Evolutionary conservation across 1,140 invertebrate species (phyloP).

Genomic region (Procambarus clarkii): DNA sequence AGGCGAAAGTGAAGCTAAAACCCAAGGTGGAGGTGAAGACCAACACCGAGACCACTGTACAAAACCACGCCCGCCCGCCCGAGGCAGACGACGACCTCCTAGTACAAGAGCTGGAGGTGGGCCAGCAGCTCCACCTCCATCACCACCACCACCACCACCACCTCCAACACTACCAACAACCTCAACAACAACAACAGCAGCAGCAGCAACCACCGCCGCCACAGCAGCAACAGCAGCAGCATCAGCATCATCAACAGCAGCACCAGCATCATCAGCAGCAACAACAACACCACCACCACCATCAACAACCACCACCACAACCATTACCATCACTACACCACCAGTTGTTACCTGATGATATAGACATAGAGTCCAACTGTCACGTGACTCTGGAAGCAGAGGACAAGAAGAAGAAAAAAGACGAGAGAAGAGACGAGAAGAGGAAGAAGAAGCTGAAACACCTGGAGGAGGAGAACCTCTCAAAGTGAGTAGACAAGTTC

Average conservation of each 20-base stretch:
- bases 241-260: constrained; percentile 29
- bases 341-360: constrained; percentile 28
- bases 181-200: constrained; percentile 24
- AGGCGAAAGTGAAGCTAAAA: constrained; percentile 59
- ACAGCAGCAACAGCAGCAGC: constrained; percentile 12
- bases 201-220: constrained; percentile 19
- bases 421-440: constrained; percentile 56
- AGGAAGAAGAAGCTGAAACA: constrained; percentile 55
- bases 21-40: constrained; percentile 22
- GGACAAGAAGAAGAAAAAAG: constrained; percentile 56
- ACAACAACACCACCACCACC: constrained; percentile 23
- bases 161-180: constrained; percentile 5
- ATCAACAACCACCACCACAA: constrained; percentile 12
- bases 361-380: constrained; percentile 37
- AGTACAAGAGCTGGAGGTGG: not conserved
- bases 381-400: constrained; percentile 22
- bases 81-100: not conserved
- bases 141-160: constrained; percentile 31
- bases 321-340: constrained; percentile 21
- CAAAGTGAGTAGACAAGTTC: constrained; percentile 30
- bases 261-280: constrained; percentile 44
- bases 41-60: constrained; percentile 17
- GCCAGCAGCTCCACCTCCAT: not conserved
- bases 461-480: constrained; percentile 52
- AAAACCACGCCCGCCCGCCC: constrained; percentile 32